Evolutionary conservation across 2,113 vertebrate genomes (phyloP).

Genomic region (Cyrtonyx montezumae): DNA sequence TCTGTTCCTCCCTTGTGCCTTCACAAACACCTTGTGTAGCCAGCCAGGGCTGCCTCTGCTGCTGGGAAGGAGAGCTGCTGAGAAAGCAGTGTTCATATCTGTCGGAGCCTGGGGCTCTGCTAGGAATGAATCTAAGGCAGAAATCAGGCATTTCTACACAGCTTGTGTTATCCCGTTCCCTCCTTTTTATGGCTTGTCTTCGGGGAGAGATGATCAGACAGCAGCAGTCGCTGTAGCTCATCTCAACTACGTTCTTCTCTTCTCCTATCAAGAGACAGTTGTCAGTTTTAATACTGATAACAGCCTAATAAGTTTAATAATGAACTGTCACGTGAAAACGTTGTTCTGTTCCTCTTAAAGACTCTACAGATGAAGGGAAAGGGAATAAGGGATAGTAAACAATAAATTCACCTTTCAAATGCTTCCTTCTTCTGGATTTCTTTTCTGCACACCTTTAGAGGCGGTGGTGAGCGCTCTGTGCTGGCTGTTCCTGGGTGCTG

Average conservation of each 20-base stretch:
- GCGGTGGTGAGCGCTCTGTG: background rate
- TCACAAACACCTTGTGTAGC: background rate
- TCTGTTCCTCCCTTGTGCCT: background rate
- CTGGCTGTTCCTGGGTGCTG: background rate
- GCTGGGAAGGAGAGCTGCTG: background rate
- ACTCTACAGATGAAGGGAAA: background rate
- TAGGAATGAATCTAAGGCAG: background rate
- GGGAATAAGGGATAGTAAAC: background rate
- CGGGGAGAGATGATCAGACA: background rate
- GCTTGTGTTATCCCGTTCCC: accelerated
- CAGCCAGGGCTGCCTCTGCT: background rate
- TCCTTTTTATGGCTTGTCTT: background rate
- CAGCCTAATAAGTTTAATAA: background rate
- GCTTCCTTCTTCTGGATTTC: background rate
- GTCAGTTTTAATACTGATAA: background rate
- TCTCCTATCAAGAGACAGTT: background rate
- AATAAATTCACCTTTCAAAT: background rate
- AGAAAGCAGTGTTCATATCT: background rate
- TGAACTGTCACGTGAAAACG: background rate
- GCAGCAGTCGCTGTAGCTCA: accelerated
- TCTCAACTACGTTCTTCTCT: background rate
- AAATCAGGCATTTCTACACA: accelerated
- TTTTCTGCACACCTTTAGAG: background rate
- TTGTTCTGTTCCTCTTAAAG: background rate
- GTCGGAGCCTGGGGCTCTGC: background rate